phyloP scores from a whole-genome alignment of 2,113 vertebrate genomes.

The Saguinus midas region DNA sequence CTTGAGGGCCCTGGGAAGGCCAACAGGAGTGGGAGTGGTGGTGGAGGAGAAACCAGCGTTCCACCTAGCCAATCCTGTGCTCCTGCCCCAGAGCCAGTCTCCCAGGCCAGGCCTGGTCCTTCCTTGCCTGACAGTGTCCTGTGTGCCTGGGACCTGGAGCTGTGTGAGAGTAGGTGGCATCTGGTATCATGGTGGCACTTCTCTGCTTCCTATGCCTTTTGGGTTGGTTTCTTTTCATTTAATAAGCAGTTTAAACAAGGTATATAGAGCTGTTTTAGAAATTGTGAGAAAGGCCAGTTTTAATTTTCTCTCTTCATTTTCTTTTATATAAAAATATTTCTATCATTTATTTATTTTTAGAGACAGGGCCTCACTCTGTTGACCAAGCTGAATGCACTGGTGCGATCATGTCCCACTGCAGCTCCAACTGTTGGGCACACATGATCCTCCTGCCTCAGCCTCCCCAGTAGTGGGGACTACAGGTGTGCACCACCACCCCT shows the following conservation, averaged over 20 bases:
- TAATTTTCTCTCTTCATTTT: neutral
- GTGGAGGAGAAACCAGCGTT: neutral
- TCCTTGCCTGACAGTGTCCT: fast-evolving
- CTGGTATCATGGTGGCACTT: neutral
- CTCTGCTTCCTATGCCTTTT: neutral
- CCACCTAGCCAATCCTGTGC: fast-evolving
- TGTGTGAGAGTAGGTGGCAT: neutral
- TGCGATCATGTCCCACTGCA: no score
- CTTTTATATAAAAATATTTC: neutral
- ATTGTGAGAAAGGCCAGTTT: neutral
- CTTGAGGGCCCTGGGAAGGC: neutral
- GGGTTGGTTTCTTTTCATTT: neutral
- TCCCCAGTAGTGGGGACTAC: no score
- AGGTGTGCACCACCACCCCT: no score
- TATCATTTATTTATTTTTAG: no score
- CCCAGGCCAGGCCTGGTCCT: neutral
- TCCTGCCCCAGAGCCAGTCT: no score
- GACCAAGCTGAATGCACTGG: no score
- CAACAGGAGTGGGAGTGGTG: fast-evolving
- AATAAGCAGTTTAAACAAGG: fast-evolving
- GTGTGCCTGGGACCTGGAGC: neutral
- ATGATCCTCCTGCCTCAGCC: no score
- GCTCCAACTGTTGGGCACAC: no score
- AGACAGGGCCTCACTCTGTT: no score
- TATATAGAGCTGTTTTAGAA: neutral